Conservation (phyloP, 2,888 invertebrate species). For the Xylota segnis region DNA sequence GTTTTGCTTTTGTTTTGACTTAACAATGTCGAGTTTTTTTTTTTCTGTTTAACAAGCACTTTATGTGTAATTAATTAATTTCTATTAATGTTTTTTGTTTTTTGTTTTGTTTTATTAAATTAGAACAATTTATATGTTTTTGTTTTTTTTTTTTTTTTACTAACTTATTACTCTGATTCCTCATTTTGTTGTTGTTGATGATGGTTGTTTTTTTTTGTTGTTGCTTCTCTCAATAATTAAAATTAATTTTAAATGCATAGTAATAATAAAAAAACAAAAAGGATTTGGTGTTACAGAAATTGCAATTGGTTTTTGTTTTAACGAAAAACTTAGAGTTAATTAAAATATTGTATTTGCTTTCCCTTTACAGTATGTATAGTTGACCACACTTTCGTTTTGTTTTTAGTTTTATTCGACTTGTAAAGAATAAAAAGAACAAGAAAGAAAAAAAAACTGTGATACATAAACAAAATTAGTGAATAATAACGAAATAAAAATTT, state of each 20-base stretch:
- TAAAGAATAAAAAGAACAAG: slow-evolving; percentile 23
- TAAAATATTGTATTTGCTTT: slow-evolving; percentile 27
- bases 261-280: slow-evolving; percentile 46
- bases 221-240: slow-evolving; percentile 16
- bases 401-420: slow-evolving; percentile 13
- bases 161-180: slow-evolving; percentile 65
- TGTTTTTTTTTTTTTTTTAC: slow-evolving; percentile 30
- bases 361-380: slow-evolving; percentile 49
- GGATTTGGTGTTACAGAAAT: slow-evolving; percentile 56
- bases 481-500: slow-evolving; percentile 31
- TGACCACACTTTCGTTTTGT: slow-evolving; percentile 43
- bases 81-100: slow-evolving; percentile 30
- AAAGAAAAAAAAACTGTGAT: slow-evolving; percentile 28
- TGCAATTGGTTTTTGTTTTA: slow-evolving; percentile 17
- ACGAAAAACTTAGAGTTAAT: slow-evolving; percentile 22
- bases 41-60: slow-evolving; percentile 71
- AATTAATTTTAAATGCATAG: slow-evolving; percentile 56
- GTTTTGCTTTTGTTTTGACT: slow-evolving; percentile 48
- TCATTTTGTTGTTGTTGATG: slow-evolving; percentile 49
- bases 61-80: slow-evolving; percentile 69
- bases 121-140: slow-evolving; percentile 49
- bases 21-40: slow-evolving; percentile 25
- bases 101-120: slow-evolving; percentile 37
- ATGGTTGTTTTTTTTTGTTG: slow-evolving; percentile 41
- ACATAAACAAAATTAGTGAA: slow-evolving; percentile 41